Conservation (phyloP, 1,140 invertebrate genomes). For the Trissolcus basalis region DNA sequence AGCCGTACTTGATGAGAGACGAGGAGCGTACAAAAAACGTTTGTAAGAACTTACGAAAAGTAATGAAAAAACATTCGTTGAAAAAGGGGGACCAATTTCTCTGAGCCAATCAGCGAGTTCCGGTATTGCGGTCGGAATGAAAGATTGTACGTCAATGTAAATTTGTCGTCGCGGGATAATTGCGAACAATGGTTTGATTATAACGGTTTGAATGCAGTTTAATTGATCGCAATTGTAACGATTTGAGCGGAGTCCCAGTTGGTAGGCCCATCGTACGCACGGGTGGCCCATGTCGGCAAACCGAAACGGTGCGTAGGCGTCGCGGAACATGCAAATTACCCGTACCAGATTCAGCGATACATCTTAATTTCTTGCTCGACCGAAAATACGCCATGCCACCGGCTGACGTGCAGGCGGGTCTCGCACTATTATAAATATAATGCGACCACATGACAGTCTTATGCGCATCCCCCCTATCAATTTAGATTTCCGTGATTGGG, state of each 20-base stretch:
- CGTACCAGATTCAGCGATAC: constrained; percentile 74
- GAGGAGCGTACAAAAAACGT: too few species aligned
- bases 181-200: constrained; percentile 1
- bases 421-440: constrained; percentile 47
- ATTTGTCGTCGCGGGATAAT: too few species aligned
- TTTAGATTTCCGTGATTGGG: constrained; percentile 39
- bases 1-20: too few species aligned
- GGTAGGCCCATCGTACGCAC: constrained; percentile 44
- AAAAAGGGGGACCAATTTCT: too few species aligned
- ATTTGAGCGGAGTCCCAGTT: constrained; percentile 5
- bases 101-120: too few species aligned
- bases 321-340: constrained; percentile 74
- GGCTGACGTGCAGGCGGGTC: constrained; percentile 50
- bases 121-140: too few species aligned
- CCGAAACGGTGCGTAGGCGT: constrained; percentile 71
- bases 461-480: constrained; percentile 32
- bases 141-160: too few species aligned
- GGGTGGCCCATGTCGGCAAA: constrained; percentile 65
- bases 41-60: too few species aligned
- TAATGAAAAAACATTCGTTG: too few species aligned
- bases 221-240: constrained; percentile 34
- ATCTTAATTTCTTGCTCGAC: constrained; percentile 72
- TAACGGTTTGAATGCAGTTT: constrained; percentile 12
- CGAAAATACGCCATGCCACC: constrained; percentile 64
- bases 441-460: constrained; percentile 35